These are phyloP conservation scores for Lasiommata megera DNA, from an alignment of 2,888 invertebrate species.

Conservation along the genomic window DNA sequence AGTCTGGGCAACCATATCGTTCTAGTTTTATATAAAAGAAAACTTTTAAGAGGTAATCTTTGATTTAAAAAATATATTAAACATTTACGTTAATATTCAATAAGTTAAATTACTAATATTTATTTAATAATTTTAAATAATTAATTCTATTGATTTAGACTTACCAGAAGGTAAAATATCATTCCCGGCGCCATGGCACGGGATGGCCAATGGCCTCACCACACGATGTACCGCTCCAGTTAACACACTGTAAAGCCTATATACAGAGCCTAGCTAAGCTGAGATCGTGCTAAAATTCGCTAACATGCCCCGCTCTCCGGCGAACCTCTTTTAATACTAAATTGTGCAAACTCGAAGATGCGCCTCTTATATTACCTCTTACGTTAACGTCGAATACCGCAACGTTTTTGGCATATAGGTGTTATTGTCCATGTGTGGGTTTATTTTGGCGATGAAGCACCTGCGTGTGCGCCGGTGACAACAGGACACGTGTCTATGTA, in stretches of 20 bases:
- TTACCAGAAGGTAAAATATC: slow-evolving; percentile 66
- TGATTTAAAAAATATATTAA: too few species aligned
- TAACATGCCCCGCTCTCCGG: slow-evolving; percentile 70
- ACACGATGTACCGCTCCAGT: slow-evolving; percentile 42
- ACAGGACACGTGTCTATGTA: slow-evolving; percentile 35
- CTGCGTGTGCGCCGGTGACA: slow-evolving; percentile 44
- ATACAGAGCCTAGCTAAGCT: slow-evolving; percentile 50
- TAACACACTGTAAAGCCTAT: slow-evolving; percentile 51
- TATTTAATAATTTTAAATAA: not conserved
- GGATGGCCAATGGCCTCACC: slow-evolving; percentile 60
- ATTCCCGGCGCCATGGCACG: slow-evolving; percentile 75
- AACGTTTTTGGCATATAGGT: slow-evolving; percentile 75
- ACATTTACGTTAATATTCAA: too few species aligned
- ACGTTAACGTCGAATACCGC: slow-evolving; percentile 76
- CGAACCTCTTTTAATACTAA: slow-evolving; percentile 75
- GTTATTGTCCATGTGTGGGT: slow-evolving; percentile 56
- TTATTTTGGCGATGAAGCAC: slow-evolving; percentile 60
- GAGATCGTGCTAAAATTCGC: slow-evolving; percentile 58
- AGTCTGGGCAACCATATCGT: too few species aligned
- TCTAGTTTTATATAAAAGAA: too few species aligned
- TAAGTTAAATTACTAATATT: not conserved
- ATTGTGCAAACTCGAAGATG: slow-evolving; percentile 79
- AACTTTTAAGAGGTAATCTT: too few species aligned
- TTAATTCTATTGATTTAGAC: slow-evolving; percentile 36
- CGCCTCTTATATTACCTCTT: slow-evolving; percentile 80